Evolutionary conservation across 2,797 vertebrate genomes (phyloP), one percentile per base, ranked within the genome.

Genomic region (Sphenopsis melanotis): DNA sequence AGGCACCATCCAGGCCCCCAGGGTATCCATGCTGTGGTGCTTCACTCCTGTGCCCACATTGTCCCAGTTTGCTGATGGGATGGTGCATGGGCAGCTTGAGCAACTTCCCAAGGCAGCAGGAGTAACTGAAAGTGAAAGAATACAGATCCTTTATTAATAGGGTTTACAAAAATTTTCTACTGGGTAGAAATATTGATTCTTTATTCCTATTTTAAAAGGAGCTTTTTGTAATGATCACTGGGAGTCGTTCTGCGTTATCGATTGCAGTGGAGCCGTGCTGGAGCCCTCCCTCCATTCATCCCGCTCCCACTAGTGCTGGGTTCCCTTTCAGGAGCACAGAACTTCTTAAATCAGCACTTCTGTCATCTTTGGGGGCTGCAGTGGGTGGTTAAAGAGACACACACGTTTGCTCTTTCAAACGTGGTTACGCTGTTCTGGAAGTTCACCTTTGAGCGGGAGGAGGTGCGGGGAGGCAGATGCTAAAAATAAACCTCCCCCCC

Each of bases 401-500:
- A n/a, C 65, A 18, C 41, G 13, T 90, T 91, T 81, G 93, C 87
- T 94, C 85, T 91, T 36, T 39, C n/a, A 34, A 79, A 81, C 78
- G 80, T 94, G 23, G 97, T 97, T 89, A 68, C 64, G 12, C 69
- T 12, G 3, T 95, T 97, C 96, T 96, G 97, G 95, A 96, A 96
- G 93, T 94, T 97, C 95, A 96, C 90, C 90, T 89, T n/a, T 77
- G 95, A 44, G 94, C 49, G 78, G 93, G 88, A 93, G 93, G 95
- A 17, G 82, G 75, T 52, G 95, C 6, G 91, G 96, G 94, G 92
- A 96, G 93, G 94, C 80, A 92, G 92, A 47, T 2, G 90, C 98
- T 98, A 97, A 98, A 98, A 98, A 98, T 98, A 98, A 96, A 96
- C 69, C 86, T 64, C 71, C 59, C 89, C 94, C 94, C 91, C 44